Percentiles rank a stretch among this genome's conserved stretches.
Evolutionary conservation across 2,888 invertebrate species (phyloP).

Genomic region (Ethmia dodecea): DNA sequence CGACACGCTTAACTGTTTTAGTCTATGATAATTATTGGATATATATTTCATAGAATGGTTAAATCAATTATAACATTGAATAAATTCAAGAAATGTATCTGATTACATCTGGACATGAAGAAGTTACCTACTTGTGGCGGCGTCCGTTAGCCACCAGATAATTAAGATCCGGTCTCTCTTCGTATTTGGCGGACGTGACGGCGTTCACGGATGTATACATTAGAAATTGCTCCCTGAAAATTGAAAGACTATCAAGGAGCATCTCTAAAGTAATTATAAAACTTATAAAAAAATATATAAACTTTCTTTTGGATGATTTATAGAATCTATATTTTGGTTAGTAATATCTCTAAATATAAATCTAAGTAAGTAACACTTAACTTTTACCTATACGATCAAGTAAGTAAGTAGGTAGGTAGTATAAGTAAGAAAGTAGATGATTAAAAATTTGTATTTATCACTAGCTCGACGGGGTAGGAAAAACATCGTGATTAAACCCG

Average conservation of each 20-base stretch:
- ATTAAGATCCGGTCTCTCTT: slow-evolving; percentile 11
- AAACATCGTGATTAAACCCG: too few relatives aligned
- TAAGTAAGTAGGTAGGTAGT: too few relatives aligned
- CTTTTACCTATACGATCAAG: too few relatives aligned
- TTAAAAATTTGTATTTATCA: too few relatives aligned
- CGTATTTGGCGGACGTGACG: slow-evolving; percentile 26
- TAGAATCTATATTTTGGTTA: too few relatives aligned
- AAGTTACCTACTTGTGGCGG: slow-evolving; percentile 1
- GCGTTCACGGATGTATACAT: slow-evolving; percentile 25
- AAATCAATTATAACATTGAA: slow-evolving; percentile 3
- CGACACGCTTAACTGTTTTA: slow-evolving; percentile 14
- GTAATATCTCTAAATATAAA: too few relatives aligned
- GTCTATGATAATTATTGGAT: slow-evolving; percentile 1
- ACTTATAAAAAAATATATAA: too few relatives aligned
- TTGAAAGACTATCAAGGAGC: background rate
- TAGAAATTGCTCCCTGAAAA: background rate
- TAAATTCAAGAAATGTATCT: slow-evolving; percentile 1
- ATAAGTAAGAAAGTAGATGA: too few relatives aligned
- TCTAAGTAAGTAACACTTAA: too few relatives aligned
- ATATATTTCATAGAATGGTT: slow-evolving; percentile 2
- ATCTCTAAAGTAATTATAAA: too few relatives aligned
- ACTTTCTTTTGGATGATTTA: too few relatives aligned
- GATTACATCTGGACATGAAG: slow-evolving; percentile 4
- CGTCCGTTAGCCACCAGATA: background rate
- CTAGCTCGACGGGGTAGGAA: too few relatives aligned